A percentile compares a stretch with the other conserved stretches of the same genome.
Evolutionary conservation across 1,140 invertebrate genomes (phyloP).

Genomic region (Araneus ventricosus): DNA sequence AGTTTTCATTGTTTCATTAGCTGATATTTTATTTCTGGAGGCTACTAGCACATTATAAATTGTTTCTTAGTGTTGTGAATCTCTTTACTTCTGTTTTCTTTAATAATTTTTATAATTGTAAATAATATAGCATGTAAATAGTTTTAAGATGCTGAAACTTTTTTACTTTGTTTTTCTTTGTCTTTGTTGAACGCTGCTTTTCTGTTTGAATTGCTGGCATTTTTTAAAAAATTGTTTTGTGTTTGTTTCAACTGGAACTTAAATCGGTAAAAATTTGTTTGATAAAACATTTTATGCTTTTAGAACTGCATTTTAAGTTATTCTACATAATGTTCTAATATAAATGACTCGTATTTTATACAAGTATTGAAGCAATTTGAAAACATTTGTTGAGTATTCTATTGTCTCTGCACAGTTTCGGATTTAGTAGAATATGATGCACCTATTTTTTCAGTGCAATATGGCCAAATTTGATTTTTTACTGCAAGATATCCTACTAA

Average conservation of each 20-base stretch:
- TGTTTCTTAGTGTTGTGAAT: constrained; percentile 35
- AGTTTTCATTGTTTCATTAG: constrained; percentile 43
- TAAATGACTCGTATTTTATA: no score
- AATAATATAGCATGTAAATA: not conserved
- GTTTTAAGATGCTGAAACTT: not conserved
- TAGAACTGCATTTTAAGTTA: no score
- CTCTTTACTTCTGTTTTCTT: constrained; percentile 37
- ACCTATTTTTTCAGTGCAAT: no score
- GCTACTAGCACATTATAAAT: not conserved
- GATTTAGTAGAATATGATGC: no score
- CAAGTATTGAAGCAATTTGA: no score
- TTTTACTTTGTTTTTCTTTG: not conserved
- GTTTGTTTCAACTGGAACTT: not conserved
- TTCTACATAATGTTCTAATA: no score
- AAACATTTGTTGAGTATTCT: no score
- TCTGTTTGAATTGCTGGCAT: not conserved
- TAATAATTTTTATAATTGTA: not conserved
- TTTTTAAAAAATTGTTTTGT: not conserved
- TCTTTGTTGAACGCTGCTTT: not conserved
- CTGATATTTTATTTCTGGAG: constrained; percentile 1
- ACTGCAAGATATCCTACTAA: no score
- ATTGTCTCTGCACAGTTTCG: no score
- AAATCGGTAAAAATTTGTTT: no score
- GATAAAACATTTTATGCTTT: no score
- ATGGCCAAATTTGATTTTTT: no score